Base-by-base conservation (phyloP, 2,888 invertebrate species). In the Halictus quadricinctus region DNA sequence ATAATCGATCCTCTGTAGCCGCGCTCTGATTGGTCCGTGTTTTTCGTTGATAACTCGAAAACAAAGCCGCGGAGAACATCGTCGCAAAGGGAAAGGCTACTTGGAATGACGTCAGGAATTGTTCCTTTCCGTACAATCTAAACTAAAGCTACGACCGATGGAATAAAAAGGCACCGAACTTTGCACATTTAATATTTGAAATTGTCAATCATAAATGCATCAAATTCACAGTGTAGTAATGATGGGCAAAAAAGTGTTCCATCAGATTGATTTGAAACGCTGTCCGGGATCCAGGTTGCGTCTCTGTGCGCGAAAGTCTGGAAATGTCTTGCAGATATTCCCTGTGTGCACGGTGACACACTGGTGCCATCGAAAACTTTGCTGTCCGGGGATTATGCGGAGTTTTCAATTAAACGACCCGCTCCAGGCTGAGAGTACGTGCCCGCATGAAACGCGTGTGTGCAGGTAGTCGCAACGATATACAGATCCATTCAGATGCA, bases 351-450 rank as follows among this genome's bases (percentile, higher is more conserved):
- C 18, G 15, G 25, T 60, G 60, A 46, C 79, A 73, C 85, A 74
- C 36, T 0, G 79, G 79, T 69, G 58, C 66, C 72, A 72, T 73
- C 76, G 73, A 79, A 79, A 85, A 85, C 85, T 84, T 84, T 48
- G 58, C 29, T 70, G 60, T 36, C 73, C 76, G 73, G 76, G 85
- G 85, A 84, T 84, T 84, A 84, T 70, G 79, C 60, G 69, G n/a
- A 43, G 72, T 84, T 85, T 85, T 85, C 85, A 85, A 85, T 85
- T 84, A 85, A 84, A 83, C 85, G 69, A 72, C 18, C 72, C 43
- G 36, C 36, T 7, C 50, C 15, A 7, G 46, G 25, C 72, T 66
- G 54, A 41, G 64, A 66, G 69, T 73, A 41, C 41, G n/a, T n/a
- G 36, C 29, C 72, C 64, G 60, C 48, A 50, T 72, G 18, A 46